Evolutionary conservation across 2,113 vertebrate species (phyloP).

Genomic region (Lutjanus erythropterus): DNA sequence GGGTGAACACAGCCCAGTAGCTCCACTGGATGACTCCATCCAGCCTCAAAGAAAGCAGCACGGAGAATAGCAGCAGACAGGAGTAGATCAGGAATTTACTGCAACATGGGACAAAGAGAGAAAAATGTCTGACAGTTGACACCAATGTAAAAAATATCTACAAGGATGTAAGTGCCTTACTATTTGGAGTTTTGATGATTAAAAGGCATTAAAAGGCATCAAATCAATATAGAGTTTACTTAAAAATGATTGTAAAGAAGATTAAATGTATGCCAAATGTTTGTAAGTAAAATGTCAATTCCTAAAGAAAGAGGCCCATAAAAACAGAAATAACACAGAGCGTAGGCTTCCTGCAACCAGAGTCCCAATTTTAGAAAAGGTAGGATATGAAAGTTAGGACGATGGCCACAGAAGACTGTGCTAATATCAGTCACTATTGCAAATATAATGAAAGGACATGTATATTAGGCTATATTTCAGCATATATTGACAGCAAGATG

Average conservation of each 20-base stretch:
- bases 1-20: conserved; percentile 98
- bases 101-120: not conserved
- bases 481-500: too few relatives aligned
- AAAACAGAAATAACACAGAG: not conserved
- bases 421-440: not conserved
- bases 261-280: too few relatives aligned
- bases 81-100: conserved; percentile 99
- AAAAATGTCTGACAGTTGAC: not conserved
- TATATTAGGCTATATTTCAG: not conserved
- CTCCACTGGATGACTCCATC: conserved; percentile 98
- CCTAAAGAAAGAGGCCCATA: too few relatives aligned
- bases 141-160: not conserved
- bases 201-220: too few relatives aligned
- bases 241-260: too few relatives aligned
- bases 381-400: not conserved
- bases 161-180: not conserved
- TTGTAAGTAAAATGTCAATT: too few relatives aligned
- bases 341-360: too few relatives aligned
- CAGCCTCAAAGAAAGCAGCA: conserved; percentile 93
- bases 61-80: conserved; percentile 97
- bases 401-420: too few relatives aligned
- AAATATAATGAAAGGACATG: not conserved
- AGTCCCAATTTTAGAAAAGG: not conserved
- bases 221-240: too few relatives aligned
- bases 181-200: not conserved